A percentile compares a stretch with the other conserved stretches of the same genome.
Evolutionary conservation across 2,113 vertebrate genomes (phyloP).

Genomic region (Podarcis raffonei): DNA sequence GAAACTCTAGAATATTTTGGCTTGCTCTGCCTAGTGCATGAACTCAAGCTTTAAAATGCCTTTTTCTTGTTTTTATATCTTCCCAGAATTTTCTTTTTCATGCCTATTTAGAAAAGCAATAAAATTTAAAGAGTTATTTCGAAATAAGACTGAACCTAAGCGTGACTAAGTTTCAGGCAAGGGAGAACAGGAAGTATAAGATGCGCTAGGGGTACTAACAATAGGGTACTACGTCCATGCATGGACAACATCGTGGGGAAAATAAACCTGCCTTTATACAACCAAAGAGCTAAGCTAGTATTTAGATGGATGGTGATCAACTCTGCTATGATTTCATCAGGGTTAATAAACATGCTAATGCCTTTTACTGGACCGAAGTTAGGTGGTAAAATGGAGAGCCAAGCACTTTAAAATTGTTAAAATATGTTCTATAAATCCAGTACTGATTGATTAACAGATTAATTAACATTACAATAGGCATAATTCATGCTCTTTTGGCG

Average conservation of each 20-base stretch:
- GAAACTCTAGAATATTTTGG: constrained; percentile 11
- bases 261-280: not conserved
- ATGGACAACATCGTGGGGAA: not conserved
- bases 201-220: not conserved
- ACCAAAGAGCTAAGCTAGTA: not conserved
- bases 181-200: constrained; percentile 5
- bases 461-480: not conserved
- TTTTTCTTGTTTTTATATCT: constrained; percentile 22
- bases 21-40: constrained; percentile 25
- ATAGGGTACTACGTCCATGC: not conserved
- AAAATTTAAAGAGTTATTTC: not conserved
- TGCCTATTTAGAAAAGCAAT: constrained; percentile 35
- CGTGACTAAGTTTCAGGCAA: not conserved
- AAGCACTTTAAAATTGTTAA: not conserved
- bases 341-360: not conserved
- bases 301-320: not conserved
- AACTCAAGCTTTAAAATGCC: constrained; percentile 30
- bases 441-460: not conserved
- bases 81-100: constrained; percentile 40
- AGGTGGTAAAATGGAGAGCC: not conserved
- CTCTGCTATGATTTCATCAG: not conserved
- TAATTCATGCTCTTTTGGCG: not conserved
- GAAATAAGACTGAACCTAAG: not conserved
- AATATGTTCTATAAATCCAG: not conserved
- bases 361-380: not conserved